These are phyloP conservation scores for Trematocara stigmaticum DNA, from an alignment of 2,113 vertebrate species.

Conservation along the genomic window DNA sequence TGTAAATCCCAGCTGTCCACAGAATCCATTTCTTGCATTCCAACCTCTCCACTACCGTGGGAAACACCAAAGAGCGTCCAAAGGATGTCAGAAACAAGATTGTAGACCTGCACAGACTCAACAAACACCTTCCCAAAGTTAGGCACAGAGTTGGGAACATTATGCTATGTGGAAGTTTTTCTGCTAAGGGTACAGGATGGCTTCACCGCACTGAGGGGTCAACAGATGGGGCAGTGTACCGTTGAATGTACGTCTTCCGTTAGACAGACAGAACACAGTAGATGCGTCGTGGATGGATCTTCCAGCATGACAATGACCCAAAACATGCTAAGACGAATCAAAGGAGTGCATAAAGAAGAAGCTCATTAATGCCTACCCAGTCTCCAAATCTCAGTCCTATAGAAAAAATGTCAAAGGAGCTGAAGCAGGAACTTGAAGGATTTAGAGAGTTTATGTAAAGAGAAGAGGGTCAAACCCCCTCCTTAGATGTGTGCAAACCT, in stretches of 20 bases:
- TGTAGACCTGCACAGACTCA: not conserved
- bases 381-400: not conserved
- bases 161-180: not conserved
- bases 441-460: not conserved
- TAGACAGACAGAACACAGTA: not conserved
- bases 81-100: not conserved
- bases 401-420: not conserved
- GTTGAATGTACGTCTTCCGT: not conserved
- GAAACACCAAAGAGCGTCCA: not conserved
- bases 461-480: not conserved
- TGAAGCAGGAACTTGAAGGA: not conserved
- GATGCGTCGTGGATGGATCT: not conserved
- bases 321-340: not conserved
- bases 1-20: not conserved
- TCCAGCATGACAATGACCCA: not conserved
- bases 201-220: not conserved
- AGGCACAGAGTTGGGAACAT: not conserved
- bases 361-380: not conserved
- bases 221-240: not conserved
- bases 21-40: not conserved
- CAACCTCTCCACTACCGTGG: not conserved
- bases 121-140: rapidly evolving
- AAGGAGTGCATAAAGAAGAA: not conserved
- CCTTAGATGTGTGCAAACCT: not conserved
- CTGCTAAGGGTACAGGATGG: not conserved